Evolutionary conservation across 2,888 invertebrate species (phyloP).

Genomic region (Papilio gigon): DNA sequence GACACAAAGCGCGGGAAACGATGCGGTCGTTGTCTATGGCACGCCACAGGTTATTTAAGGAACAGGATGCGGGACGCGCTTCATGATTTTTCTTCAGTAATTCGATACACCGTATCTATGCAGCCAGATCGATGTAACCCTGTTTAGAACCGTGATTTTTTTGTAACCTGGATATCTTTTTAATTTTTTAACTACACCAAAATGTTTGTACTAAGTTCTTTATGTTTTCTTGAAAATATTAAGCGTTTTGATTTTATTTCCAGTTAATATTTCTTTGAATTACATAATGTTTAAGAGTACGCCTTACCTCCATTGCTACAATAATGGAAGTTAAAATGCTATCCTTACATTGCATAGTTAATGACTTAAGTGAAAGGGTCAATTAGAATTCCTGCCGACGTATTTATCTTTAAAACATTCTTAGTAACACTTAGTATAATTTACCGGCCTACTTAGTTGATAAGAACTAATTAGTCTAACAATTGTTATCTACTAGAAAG

Average conservation of each 20-base stretch:
- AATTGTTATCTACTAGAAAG: slow-evolving; percentile 1
- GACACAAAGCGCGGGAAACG: slow-evolving; percentile 44
- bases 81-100: slow-evolving; percentile 48
- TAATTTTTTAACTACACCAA: background rate
- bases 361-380: slow-evolving; percentile 19
- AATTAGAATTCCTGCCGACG: slow-evolving; percentile 9
- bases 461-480: slow-evolving; percentile 27
- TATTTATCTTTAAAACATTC: slow-evolving; percentile 14
- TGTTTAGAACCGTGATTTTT: slow-evolving; percentile 4
- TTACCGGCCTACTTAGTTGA: slow-evolving; percentile 21
- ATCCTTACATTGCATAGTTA: slow-evolving; percentile 7
- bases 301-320: background rate
- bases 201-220: background rate
- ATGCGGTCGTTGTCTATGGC: slow-evolving; percentile 41
- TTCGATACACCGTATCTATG: slow-evolving; percentile 43
- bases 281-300: background rate
- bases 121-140: slow-evolving; percentile 28
- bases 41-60: slow-evolving; percentile 49
- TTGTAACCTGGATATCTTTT: slow-evolving; percentile 6
- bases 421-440: slow-evolving; percentile 14
- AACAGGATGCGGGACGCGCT: slow-evolving; percentile 60
- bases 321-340: background rate
- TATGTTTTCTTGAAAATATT: no score
- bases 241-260: background rate
- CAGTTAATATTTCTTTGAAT: no score